A percentile compares a stretch with the other conserved stretches of the same genome.
These are phyloP conservation scores for Nephila pilipes DNA, from an alignment of 1,140 invertebrate genomes.

Conservation along the genomic window DNA sequence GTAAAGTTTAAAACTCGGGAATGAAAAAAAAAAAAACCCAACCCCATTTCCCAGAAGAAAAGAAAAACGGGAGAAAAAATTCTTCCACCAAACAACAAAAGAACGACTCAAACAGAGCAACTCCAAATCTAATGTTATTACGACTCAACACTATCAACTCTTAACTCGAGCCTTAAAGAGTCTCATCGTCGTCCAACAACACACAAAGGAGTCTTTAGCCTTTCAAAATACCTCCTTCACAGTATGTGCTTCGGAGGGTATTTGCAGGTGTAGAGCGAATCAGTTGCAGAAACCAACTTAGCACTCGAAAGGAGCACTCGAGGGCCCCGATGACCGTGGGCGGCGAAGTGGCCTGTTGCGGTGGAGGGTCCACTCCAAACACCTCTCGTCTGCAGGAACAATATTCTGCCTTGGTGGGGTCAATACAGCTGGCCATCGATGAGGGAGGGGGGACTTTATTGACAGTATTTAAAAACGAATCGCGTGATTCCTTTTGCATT, in stretches of 20 bases:
- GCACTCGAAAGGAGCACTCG: background rate
- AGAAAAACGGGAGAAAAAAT: too few species aligned
- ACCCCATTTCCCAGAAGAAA: too few species aligned
- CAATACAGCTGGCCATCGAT: conserved; percentile 27
- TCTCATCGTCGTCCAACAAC: background rate
- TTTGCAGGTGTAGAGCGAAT: conserved; percentile 38
- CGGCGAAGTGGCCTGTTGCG: background rate
- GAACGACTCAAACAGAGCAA: background rate
- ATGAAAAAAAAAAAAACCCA: too few species aligned
- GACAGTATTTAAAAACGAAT: background rate
- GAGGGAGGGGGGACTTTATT: background rate
- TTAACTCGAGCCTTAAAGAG: background rate
- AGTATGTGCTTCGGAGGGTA: background rate
- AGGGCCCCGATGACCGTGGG: background rate
- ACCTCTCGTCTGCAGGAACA: background rate
- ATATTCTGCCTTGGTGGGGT: background rate
- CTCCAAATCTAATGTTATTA: background rate
- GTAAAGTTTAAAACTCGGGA: too few species aligned
- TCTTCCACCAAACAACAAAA: background rate
- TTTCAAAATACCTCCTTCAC: background rate
- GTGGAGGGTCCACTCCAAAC: background rate
- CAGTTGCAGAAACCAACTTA: conserved; percentile 32
- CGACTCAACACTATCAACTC: background rate
- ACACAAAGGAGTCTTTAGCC: background rate
- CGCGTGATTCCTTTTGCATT: too few species aligned